Evolutionary conservation across 2,797 vertebrate genomes (phyloP).

Genomic region (Steatocranus sp.): DNA sequence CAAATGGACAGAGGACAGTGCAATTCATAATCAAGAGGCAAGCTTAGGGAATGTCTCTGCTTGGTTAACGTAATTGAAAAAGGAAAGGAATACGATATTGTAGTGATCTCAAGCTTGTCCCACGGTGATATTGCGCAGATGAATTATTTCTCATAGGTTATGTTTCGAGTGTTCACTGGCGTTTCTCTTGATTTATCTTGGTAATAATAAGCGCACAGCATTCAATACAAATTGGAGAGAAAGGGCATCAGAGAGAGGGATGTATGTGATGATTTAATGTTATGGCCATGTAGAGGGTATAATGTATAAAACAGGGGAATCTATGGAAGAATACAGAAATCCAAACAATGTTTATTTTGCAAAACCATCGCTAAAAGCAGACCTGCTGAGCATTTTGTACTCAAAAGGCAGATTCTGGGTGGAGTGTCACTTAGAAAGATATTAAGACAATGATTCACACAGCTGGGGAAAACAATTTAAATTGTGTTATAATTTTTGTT

Average conservation of each 20-base stretch:
- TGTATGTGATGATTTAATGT: slow-evolving; percentile 41
- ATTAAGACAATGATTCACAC: slow-evolving; percentile 3
- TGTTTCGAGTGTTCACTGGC: slow-evolving; percentile 37
- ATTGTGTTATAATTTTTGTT: slow-evolving; percentile 3
- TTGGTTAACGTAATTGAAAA: slow-evolving; percentile 49
- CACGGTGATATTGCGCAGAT: slow-evolving; percentile 50
- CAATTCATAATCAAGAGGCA: slow-evolving; percentile 45
- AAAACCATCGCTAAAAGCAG: not conserved
- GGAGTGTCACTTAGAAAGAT: not conserved
- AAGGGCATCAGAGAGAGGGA: not conserved
- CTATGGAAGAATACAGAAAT: not conserved
- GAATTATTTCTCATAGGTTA: slow-evolving; percentile 48
- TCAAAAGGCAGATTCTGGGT: not conserved
- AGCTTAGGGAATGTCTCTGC: slow-evolving; percentile 41
- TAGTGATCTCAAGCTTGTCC: slow-evolving; percentile 42
- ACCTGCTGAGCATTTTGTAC: not conserved
- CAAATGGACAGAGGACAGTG: slow-evolving; percentile 18
- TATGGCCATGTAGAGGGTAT: not conserved
- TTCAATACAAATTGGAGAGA: slow-evolving; percentile 5
- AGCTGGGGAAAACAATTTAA: not conserved
- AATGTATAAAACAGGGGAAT: not conserved
- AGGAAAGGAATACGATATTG: slow-evolving; percentile 35
- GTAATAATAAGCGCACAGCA: slow-evolving; percentile 47
- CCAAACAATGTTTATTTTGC: not conserved
- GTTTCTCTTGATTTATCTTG: slow-evolving; percentile 59